Base-by-base conservation (phyloP, 2,888 invertebrate genomes). In the Sisyra nigra region DNA sequence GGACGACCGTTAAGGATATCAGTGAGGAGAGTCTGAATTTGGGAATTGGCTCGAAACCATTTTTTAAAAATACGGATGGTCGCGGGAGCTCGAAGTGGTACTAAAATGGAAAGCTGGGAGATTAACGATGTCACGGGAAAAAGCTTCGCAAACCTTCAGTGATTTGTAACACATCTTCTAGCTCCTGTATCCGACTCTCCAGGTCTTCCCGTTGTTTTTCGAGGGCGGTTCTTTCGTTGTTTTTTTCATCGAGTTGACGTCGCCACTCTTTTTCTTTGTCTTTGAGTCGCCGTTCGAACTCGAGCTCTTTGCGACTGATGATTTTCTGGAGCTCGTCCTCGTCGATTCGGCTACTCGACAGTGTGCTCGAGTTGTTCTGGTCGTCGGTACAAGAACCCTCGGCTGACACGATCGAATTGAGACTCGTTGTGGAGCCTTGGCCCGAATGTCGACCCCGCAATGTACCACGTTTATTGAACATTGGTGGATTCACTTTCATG, bases 221-320 rank as follows among this genome's bases (percentile, higher is more conserved):
- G 17, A 71, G 53, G 46, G 60, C 62, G 17, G 56, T 57, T 51
- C 69, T 62, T 33, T 66, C 66, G 50, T 66, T 70, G 52, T 76
- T 75, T 47, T 75, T 61, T 49, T 75, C 73, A 46, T 71, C 70
- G 46, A 74, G 57, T 48, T 71, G 65, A 54, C 73, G 72, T 51
- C 73, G 73, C 80, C 79, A 81, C 51, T 80, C 80, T 48, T 66
- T 65, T 41, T 80, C 68, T 53, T 74, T 80, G 34, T 72, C 70
- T 50, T 75, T 71, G 31, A 80, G 56, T 53, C 71, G 71, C 47
- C 67, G 65, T 3, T 71, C 56, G 48, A 73, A 70, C 47, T 80
- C 79, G 14, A 67, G 59, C 49, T 79, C 77, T 30, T 67, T 62
- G 51, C 67, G 71, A n/a, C 59, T 58, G 32, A 72, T 46, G 54